Evolutionary conservation across 2,888 invertebrate species (phyloP).

Genomic region (Seira ritae): DNA sequence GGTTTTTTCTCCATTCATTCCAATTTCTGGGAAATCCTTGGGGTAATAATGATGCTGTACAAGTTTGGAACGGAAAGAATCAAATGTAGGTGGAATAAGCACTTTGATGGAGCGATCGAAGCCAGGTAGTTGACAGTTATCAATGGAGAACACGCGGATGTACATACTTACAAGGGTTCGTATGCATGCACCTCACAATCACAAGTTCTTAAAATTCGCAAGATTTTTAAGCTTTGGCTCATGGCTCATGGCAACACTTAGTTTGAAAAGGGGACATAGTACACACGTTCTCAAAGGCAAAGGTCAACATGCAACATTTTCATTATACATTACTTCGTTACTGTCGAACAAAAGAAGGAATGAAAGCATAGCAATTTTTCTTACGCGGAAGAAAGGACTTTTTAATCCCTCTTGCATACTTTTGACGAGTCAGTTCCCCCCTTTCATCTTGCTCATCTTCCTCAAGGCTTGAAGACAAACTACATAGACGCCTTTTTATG

Average conservation of each 20-base stretch:
- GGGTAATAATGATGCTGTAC: conserved; percentile 50
- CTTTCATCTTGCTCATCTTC: conserved; percentile 19
- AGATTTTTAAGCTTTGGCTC: too few relatives aligned
- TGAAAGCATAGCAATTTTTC: too few relatives aligned
- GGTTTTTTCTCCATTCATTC: conserved; percentile 20
- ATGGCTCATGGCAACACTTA: too few relatives aligned
- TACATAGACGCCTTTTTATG: conserved; percentile 21
- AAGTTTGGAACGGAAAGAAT: conserved; percentile 12
- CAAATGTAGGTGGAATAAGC: not conserved
- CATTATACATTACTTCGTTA: too few relatives aligned
- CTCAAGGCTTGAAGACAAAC: not conserved
- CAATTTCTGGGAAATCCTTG: conserved; percentile 29
- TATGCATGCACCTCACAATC: too few relatives aligned
- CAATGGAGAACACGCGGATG: not conserved
- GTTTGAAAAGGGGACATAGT: too few relatives aligned
- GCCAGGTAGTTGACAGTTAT: not conserved
- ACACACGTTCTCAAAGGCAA: too few relatives aligned
- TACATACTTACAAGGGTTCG: not conserved
- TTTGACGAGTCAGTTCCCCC: conserved; percentile 26
- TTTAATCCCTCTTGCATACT: not conserved
- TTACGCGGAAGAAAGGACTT: not conserved
- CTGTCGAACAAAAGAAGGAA: not conserved
- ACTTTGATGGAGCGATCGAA: conserved; percentile 45
- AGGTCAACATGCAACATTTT: too few relatives aligned
- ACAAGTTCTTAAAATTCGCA: too few relatives aligned